Conservation (phyloP, 1,140 invertebrate genomes). For the Calephelis virginiensis region DNA sequence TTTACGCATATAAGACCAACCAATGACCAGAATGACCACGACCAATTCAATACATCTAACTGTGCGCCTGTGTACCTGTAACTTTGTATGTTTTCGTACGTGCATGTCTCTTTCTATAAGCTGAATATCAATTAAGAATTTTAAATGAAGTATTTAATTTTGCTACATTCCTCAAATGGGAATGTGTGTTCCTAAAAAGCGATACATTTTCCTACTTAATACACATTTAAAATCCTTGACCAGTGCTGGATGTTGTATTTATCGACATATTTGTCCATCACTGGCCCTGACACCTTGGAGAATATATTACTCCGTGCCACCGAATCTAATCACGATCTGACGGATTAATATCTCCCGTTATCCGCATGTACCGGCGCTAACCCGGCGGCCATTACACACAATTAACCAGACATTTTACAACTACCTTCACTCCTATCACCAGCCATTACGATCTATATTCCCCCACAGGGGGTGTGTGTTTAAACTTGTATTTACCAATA, state of each 20-base stretch:
- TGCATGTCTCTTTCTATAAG: no score
- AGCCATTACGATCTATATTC: conserved; percentile 31
- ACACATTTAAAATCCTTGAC: background rate
- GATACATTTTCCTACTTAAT: no score
- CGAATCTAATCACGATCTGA: conserved; percentile 75
- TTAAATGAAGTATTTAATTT: no score
- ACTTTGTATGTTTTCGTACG: no score
- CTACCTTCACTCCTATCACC: conserved; percentile 26
- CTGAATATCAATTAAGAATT: no score
- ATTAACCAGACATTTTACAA: conserved; percentile 44
- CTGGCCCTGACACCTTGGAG: conserved; percentile 58
- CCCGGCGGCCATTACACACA: conserved; percentile 53
- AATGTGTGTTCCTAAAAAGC: no score
- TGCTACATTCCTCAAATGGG: no score
- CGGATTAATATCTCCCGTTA: conserved; percentile 66
- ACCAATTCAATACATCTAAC: no score
- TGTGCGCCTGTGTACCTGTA: no score
- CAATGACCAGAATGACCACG: no score
- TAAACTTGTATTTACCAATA: conserved; percentile 40
- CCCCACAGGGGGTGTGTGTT: conserved; percentile 4
- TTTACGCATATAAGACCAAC: no score
- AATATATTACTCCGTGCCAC: conserved; percentile 73
- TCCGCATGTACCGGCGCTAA: conserved; percentile 54
- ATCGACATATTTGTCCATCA: conserved; percentile 37
- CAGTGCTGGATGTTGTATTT: background rate